A percentile compares a stretch with the other conserved stretches of the same genome.
Evolutionary conservation across 2,888 invertebrate genomes (phyloP).

Genomic region (Patella depressa): DNA sequence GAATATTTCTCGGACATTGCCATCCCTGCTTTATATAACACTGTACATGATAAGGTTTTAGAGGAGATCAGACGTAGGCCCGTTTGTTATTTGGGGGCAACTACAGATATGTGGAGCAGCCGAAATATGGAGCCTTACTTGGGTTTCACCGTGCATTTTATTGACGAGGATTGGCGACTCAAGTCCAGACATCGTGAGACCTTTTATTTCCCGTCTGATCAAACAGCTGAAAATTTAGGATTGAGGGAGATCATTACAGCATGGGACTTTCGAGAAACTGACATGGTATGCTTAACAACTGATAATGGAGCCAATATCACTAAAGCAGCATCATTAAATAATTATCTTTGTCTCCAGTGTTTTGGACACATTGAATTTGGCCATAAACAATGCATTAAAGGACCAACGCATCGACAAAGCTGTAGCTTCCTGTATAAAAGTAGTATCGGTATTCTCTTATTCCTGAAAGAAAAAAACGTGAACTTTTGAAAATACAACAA

Average conservation of each 20-base stretch:
- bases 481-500: not conserved
- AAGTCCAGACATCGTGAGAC: not conserved
- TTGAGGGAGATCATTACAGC: not conserved
- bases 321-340: not conserved
- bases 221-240: not conserved
- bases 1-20: not conserved
- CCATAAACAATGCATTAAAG: not conserved
- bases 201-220: not conserved
- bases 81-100: not conserved
- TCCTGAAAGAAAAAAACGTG: not conserved
- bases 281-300: not conserved
- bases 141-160: not conserved
- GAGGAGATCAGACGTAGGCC: not conserved
- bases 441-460: not conserved
- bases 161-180: not conserved
- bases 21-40: not conserved
- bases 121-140: not conserved
- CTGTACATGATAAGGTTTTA: not conserved
- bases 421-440: not conserved
- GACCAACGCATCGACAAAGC: not conserved
- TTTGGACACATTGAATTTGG: not conserved
- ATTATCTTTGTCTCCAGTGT: not conserved
- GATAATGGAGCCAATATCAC: not conserved
- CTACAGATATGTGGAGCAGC: slow-evolving; percentile 2
- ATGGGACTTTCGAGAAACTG: not conserved